Conservation (phyloP, 2,113 vertebrate genomes). For the Hemichromis elongatus region DNA sequence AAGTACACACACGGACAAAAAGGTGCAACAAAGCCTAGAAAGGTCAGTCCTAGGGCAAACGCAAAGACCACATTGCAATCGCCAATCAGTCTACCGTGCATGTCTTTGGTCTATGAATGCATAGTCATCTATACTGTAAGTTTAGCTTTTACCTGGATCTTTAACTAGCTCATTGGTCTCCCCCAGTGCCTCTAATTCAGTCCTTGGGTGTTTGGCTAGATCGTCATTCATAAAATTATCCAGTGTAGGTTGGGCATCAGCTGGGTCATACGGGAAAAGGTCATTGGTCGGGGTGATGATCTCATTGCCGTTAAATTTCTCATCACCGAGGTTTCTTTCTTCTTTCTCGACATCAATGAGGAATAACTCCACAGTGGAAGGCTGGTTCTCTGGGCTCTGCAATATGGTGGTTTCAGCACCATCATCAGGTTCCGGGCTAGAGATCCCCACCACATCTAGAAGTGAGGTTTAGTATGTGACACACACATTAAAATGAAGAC, state of each 20-base stretch:
- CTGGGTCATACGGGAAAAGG: constrained; percentile 16
- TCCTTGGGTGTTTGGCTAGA: constrained; percentile 6
- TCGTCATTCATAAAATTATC: constrained; percentile 31
- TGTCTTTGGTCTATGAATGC: neutral
- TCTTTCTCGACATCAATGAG: neutral
- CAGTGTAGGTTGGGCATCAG: constrained; percentile 11
- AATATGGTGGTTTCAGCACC: constrained; percentile 7
- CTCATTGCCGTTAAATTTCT: constrained; percentile 43
- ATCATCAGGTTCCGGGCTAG: constrained; percentile 17
- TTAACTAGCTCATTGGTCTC: constrained; percentile 42
- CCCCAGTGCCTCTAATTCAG: constrained; percentile 14
- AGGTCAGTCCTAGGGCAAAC: neutral
- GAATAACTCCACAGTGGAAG: constrained; percentile 1
- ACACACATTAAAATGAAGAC: constrained; percentile 62
- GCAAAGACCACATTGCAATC: neutral
- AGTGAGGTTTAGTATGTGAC: constrained; percentile 63
- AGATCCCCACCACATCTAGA: constrained; percentile 45
- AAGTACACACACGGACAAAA: neutral
- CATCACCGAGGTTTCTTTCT: constrained; percentile 24
- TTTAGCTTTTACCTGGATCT: constrained; percentile 36
- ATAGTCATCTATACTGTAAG: neutral
- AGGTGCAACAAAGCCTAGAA: neutral
- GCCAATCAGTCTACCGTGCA: neutral
- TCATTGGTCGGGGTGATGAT: constrained; percentile 48
- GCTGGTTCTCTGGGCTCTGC: constrained; percentile 16